These are phyloP conservation scores for Hipposideros larvatus DNA, from an alignment of 2,797 vertebrate species.

Conservation along the genomic window DNA sequence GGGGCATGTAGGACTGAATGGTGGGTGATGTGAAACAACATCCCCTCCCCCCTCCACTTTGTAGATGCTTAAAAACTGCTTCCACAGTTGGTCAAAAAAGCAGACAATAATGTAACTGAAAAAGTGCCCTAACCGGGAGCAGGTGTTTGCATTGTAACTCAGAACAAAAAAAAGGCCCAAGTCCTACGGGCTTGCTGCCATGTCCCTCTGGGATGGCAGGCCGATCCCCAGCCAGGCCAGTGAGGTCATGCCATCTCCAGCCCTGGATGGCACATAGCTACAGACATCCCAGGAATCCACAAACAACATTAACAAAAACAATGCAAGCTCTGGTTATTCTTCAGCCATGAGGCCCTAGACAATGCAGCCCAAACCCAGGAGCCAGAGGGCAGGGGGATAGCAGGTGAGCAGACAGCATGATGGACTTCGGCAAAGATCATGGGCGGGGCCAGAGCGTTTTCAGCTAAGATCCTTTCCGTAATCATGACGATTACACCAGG, in stretches of 20 bases:
- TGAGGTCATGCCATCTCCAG: not conserved
- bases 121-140: not conserved
- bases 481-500: not conserved
- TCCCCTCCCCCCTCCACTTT: no score
- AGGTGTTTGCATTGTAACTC: not conserved
- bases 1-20: accelerated
- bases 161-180: not conserved
- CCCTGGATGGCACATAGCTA: accelerated
- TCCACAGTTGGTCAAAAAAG: not conserved
- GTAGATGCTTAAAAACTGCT: not conserved
- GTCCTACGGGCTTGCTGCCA: not conserved
- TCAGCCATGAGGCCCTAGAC: not conserved
- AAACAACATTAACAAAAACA: not conserved
- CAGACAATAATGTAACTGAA: not conserved
- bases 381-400: not conserved
- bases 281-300: not conserved
- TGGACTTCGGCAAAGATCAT: accelerated
- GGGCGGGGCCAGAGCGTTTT: not conserved
- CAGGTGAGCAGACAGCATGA: not conserved
- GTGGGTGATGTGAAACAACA: no score
- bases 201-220: not conserved
- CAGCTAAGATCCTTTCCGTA: not conserved
- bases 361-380: not conserved
- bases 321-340: not conserved
- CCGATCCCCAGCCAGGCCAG: not conserved